Conservation (phyloP, 2,113 vertebrate species). For the Ameiurus melas region DNA sequence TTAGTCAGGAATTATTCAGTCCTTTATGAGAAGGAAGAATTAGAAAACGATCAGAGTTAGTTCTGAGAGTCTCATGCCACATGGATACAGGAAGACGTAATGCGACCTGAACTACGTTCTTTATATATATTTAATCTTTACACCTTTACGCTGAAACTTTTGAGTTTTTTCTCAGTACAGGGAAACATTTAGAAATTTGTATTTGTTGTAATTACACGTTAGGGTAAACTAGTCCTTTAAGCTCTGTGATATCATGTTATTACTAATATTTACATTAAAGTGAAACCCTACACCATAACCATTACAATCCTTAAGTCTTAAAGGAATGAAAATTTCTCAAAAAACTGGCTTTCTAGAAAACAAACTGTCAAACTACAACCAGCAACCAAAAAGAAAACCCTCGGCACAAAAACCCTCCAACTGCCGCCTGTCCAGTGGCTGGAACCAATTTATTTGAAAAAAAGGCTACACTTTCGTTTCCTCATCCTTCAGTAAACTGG, state of each 20-base stretch:
- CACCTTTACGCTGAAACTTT: neutral
- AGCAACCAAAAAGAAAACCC: too few species aligned
- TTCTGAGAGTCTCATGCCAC: neutral
- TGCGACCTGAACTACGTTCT: neutral
- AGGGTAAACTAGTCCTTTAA: neutral
- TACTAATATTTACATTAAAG: neutral
- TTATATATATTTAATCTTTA: neutral
- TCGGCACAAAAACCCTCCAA: too few species aligned
- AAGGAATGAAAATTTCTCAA: neutral
- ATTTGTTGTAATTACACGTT: neutral
- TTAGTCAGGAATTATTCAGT: neutral
- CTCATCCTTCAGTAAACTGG: neutral
- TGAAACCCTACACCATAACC: neutral
- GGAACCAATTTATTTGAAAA: neutral
- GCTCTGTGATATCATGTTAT: neutral
- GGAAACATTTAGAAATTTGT: neutral
- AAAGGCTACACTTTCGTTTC: neutral
- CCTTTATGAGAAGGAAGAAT: neutral
- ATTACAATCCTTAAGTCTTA: neutral
- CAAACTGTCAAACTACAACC: neutral
- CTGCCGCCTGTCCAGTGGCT: constrained; percentile 4
- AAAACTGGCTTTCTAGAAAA: neutral
- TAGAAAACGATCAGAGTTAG: neutral
- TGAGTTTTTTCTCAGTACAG: neutral
- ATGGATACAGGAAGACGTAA: neutral